Percentiles rank a stretch among this genome's conserved stretches.
Conservation (phyloP, 2,888 invertebrate genomes). For the Malthinus seriepunctatus region DNA sequence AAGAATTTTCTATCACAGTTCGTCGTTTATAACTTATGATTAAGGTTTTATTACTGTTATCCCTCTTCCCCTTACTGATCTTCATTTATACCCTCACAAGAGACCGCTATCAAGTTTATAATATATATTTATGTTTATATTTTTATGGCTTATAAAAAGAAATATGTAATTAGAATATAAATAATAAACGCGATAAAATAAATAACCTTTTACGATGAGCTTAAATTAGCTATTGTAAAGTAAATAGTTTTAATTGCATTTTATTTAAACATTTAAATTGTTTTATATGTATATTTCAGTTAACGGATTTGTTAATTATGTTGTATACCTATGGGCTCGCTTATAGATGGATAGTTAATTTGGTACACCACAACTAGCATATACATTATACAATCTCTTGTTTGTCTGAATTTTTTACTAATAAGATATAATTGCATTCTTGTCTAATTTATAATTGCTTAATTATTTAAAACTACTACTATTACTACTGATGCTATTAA, state of each 20-base stretch:
- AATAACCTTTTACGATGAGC: conserved; percentile 43
- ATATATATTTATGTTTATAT: conserved; percentile 45
- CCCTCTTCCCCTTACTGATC: conserved; percentile 32
- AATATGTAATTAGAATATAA: conserved; percentile 48
- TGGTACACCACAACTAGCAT: too few relatives aligned
- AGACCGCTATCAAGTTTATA: conserved; percentile 43
- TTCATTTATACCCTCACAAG: conserved; percentile 41
- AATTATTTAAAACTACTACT: too few relatives aligned
- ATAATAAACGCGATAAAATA: conserved; percentile 46
- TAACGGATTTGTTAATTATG: conserved; percentile 15
- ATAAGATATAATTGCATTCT: too few relatives aligned
- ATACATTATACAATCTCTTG: too few relatives aligned
- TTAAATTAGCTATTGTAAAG: conserved; percentile 37
- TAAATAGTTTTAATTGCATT: conserved; percentile 36
- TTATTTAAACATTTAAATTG: conserved; percentile 27
- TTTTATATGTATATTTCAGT: conserved; percentile 27
- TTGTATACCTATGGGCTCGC: background rate
- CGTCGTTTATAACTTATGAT: conserved; percentile 46
- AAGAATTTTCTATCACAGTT: conserved; percentile 32
- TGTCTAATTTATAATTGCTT: too few relatives aligned
- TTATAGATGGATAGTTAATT: background rate
- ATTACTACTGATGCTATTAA: too few relatives aligned
- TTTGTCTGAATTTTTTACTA: too few relatives aligned
- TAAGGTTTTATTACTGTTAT: conserved; percentile 46
- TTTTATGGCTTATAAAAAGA: conserved; percentile 46